phyloP scores from a whole-genome alignment of 1,140 invertebrate genomes.

The Drosophila chauvacae region DNA sequence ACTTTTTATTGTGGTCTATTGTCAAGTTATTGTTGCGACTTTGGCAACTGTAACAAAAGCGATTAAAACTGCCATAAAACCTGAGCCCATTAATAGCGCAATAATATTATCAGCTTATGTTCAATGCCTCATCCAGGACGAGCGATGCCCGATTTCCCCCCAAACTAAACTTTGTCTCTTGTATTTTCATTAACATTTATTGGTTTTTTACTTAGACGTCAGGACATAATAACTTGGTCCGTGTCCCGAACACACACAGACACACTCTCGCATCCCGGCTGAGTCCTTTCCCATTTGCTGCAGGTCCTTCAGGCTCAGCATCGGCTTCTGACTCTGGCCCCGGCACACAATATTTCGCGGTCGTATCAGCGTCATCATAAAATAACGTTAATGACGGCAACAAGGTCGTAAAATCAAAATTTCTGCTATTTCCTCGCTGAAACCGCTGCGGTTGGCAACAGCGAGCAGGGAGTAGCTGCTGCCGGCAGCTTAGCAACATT shows the following conservation, averaged over 20 bases:
- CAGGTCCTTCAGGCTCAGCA: constrained; percentile 42
- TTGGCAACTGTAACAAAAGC: constrained; percentile 81
- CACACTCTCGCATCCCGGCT: not conserved
- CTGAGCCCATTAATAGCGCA: constrained; percentile 79
- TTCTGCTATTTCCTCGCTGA: constrained; percentile 76
- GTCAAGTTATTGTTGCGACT: constrained; percentile 79
- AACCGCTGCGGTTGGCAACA: constrained; percentile 60
- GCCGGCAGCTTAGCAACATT: constrained; percentile 60
- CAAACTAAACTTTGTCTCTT: constrained; percentile 79
- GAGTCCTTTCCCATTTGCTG: constrained; percentile 29
- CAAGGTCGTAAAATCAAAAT: constrained; percentile 84
- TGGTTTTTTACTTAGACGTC: constrained; percentile 81
- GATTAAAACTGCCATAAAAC: constrained; percentile 84
- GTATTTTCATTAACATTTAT: constrained; percentile 83
- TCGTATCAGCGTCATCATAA: constrained; percentile 83
- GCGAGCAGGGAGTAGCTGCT: constrained; percentile 25
- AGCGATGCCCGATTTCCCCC: not conserved
- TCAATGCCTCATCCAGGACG: constrained; percentile 68
- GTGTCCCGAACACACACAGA: not conserved
- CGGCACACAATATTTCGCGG: constrained; percentile 73
- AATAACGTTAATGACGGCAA: constrained; percentile 83
- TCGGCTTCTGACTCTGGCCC: constrained; percentile 19
- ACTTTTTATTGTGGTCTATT: constrained; percentile 70
- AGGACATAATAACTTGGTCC: constrained; percentile 66
- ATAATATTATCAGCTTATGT: constrained; percentile 84